phyloP scores from a whole-genome alignment of 2,113 vertebrate species.

The Phyllostomus hastatus region DNA sequence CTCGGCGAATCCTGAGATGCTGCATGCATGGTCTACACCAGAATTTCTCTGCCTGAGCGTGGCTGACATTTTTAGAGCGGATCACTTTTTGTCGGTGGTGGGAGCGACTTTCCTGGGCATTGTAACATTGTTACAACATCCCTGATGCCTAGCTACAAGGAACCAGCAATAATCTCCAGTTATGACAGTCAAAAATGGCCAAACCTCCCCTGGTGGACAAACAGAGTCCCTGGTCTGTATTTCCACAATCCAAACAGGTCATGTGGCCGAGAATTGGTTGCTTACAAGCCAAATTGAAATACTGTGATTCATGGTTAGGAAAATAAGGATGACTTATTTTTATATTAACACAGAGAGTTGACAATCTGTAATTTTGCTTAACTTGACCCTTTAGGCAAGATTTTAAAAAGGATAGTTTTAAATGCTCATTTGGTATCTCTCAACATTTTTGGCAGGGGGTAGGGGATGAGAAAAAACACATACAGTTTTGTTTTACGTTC shows the following conservation, averaged over 20 bases:
- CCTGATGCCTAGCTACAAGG: background rate
- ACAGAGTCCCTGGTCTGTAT: background rate
- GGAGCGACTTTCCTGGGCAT: accelerated
- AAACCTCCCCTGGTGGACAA: background rate
- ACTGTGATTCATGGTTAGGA: background rate
- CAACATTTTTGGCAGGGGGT: background rate
- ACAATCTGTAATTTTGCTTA: background rate
- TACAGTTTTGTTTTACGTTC: background rate
- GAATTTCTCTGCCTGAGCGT: background rate
- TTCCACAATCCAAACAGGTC: background rate
- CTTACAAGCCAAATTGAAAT: background rate
- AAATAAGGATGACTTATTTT: background rate
- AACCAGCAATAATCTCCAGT: background rate
- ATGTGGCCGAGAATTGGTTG: background rate
- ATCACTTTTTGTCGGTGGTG: background rate
- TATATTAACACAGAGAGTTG: background rate
- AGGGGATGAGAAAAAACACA: background rate
- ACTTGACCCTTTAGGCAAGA: background rate
- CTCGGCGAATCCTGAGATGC: background rate
- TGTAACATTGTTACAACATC: background rate
- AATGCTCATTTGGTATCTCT: background rate
- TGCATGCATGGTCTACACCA: background rate
- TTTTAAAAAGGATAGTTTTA: background rate
- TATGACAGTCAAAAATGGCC: background rate
- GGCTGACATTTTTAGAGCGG: background rate